A percentile compares a stretch with the other conserved stretches of the same genome.
These are phyloP conservation scores for Drosophila triauraria DNA, from an alignment of 1,140 invertebrate genomes.

Conservation along the genomic window DNA sequence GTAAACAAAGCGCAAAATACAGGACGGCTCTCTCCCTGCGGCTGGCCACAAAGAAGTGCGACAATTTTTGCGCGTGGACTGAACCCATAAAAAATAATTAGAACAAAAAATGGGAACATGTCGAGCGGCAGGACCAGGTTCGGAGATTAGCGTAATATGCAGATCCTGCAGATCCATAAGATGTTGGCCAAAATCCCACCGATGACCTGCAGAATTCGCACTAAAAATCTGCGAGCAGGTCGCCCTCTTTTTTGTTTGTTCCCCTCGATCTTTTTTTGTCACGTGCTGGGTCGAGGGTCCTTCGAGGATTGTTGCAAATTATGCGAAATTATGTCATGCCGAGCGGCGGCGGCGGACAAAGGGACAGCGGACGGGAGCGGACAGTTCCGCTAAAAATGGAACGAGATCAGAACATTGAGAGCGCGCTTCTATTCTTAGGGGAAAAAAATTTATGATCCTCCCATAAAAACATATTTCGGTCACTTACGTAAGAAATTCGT, in stretches of 20 bases:
- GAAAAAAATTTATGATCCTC: slow-evolving; percentile 72
- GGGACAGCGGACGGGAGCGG: slow-evolving; percentile 19
- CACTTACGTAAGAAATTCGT: slow-evolving; percentile 78
- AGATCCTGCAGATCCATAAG: slow-evolving; percentile 29
- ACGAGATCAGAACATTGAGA: slow-evolving; percentile 83
- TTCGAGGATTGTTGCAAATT: slow-evolving; percentile 63
- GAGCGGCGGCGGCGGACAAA: slow-evolving; percentile 37
- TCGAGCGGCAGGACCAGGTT: slow-evolving; percentile 16
- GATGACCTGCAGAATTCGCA: slow-evolving; percentile 72
- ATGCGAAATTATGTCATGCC: slow-evolving; percentile 81
- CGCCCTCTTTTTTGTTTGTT: slow-evolving; percentile 47
- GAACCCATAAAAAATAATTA: slow-evolving; percentile 83
- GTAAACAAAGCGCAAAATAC: slow-evolving; percentile 13
- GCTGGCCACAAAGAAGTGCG: slow-evolving; percentile 74
- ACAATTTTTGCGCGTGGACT: slow-evolving; percentile 78
- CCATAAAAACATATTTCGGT: slow-evolving; percentile 66
- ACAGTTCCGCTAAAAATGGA: slow-evolving; percentile 67
- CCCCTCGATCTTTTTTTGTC: slow-evolving; percentile 55
- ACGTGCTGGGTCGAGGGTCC: slow-evolving; percentile 70
- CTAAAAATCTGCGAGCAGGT: slow-evolving; percentile 67
- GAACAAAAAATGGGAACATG: slow-evolving; percentile 73
- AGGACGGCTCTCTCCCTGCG: slow-evolving; percentile 12
- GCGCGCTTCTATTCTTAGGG: slow-evolving; percentile 71
- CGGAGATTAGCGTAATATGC: slow-evolving; percentile 21
- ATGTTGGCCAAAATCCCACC: slow-evolving; percentile 26